A percentile compares a stretch with the other conserved stretches of the same genome.
phyloP scores from a whole-genome alignment of 2,888 invertebrate genomes.

The Oegoconia quadripuncta region DNA sequence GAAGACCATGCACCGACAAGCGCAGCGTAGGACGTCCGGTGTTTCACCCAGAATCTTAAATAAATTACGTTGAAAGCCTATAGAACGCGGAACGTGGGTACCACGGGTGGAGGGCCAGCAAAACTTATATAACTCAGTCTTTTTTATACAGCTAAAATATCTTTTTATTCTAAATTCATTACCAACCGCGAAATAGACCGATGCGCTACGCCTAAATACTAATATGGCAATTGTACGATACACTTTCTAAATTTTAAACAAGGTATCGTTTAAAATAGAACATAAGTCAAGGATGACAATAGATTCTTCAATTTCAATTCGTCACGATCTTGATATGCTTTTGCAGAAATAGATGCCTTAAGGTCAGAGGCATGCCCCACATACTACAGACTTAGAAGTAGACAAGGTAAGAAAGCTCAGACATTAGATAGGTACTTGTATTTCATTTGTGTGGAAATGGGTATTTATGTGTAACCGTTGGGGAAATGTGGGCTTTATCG shows the following conservation, averaged over 20 bases:
- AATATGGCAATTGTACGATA: background rate
- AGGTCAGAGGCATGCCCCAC: conserved; percentile 42
- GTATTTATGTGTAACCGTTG: conserved; percentile 32
- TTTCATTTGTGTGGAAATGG: conserved; percentile 35
- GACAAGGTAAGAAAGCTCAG: conserved; percentile 28
- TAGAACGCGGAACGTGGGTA: no score
- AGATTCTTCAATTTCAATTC: conserved; percentile 58
- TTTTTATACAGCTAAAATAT: no score
- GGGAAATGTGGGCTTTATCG: conserved; percentile 59
- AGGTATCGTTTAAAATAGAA: conserved; percentile 54
- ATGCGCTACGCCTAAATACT: background rate
- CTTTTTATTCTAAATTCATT: no score
- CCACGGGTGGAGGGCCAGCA: no score
- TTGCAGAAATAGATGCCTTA: conserved; percentile 37
- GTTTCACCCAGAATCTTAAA: no score
- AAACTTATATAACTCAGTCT: no score
- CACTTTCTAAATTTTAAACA: conserved; percentile 50
- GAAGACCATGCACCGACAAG: no score
- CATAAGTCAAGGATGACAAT: conserved; percentile 63
- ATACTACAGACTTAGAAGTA: conserved; percentile 37
- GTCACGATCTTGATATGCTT: conserved; percentile 62
- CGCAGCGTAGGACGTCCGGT: no score
- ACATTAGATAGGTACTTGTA: background rate
- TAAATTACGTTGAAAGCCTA: no score
- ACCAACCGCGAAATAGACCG: no score